These are phyloP conservation scores for Sebastolobus alascanus DNA, from an alignment of 2,797 vertebrate species.

Conservation along the genomic window DNA sequence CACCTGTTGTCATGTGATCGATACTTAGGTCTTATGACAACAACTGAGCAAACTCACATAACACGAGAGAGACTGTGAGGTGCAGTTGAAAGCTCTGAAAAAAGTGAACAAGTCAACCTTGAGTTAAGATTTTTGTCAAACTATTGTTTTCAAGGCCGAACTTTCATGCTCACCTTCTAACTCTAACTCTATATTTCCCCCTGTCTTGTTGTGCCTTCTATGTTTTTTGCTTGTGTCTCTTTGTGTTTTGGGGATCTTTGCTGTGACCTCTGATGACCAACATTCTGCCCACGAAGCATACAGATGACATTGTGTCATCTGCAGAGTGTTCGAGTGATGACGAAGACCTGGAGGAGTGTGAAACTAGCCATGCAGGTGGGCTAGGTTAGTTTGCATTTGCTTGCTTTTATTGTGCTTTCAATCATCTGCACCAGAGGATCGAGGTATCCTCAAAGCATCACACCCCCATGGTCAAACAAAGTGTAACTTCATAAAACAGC, in stretches of 20 bases:
- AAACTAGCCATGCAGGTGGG: conserved; percentile 96
- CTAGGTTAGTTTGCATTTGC: conserved; percentile 98
- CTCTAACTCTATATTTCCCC: neutral
- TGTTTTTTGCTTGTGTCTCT: neutral
- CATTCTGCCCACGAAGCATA: conserved; percentile 61
- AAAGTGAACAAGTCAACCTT: neutral
- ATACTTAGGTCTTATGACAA: neutral
- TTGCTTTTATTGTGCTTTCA: conserved; percentile 85
- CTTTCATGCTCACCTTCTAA: conserved; percentile 12
- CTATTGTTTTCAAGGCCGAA: neutral
- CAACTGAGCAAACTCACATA: neutral
- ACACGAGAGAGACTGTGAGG: neutral
- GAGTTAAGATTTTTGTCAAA: conserved; percentile 2
- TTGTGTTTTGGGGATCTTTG: conserved; percentile 71
- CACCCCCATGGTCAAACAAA: conserved; percentile 91
- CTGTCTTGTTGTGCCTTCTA: conserved; percentile 34
- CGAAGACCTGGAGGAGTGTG: conserved; percentile 98
- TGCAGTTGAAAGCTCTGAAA: neutral
- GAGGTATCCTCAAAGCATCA: conserved; percentile 89
- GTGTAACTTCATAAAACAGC: conserved; percentile 79
- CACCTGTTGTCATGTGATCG: neutral
- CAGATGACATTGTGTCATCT: conserved; percentile 95
- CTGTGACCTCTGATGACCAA: conserved; percentile 25
- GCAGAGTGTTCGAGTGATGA: conserved; percentile 99
- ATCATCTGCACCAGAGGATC: conserved; percentile 88